A percentile compares a stretch with the other conserved stretches of the same genome.
phyloP scores from a whole-genome alignment of 2,888 invertebrate genomes.

The Bellardia bayeri region DNA sequence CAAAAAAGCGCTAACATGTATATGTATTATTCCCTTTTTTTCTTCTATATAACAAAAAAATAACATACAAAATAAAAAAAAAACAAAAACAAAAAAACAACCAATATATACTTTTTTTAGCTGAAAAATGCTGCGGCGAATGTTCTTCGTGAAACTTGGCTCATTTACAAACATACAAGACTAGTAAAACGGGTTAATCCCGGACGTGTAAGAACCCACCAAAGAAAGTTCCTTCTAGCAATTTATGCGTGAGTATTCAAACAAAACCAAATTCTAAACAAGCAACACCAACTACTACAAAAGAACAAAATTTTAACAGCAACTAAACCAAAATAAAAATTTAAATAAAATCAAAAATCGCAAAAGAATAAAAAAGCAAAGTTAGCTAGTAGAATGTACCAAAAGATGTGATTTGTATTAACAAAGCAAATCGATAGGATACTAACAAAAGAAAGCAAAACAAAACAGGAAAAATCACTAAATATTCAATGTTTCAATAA shows the following conservation, averaged over 20 bases:
- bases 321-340: constrained; percentile 34
- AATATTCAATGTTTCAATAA: constrained; percentile 42
- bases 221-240: constrained; percentile 99
- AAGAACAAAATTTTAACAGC: constrained; percentile 2
- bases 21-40: constrained; percentile 71
- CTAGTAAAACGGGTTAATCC: constrained; percentile 98
- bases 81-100: constrained; percentile 47
- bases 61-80: constrained; percentile 25
- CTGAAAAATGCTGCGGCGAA: constrained; percentile 99
- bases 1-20: constrained; percentile 61
- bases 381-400: constrained; percentile 2
- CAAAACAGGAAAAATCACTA: constrained; percentile 11
- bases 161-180: constrained; percentile 99
- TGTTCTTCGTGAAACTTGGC: constrained; percentile 99
- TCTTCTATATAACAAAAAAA: constrained; percentile 49
- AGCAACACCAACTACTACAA: constrained; percentile 54
- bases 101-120: constrained; percentile 85
- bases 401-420: not conserved
- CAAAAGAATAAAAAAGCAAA: constrained; percentile 18
- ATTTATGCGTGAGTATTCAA: constrained; percentile 95
- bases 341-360: constrained; percentile 7
- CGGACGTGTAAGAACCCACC: constrained; percentile 98
- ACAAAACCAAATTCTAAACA: constrained; percentile 63
- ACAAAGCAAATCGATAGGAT: constrained; percentile 36
- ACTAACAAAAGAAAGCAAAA: constrained; percentile 9